Evolutionary conservation across 2,888 invertebrate genomes (phyloP).

Genomic region (Drosophila silvestris): DNA sequence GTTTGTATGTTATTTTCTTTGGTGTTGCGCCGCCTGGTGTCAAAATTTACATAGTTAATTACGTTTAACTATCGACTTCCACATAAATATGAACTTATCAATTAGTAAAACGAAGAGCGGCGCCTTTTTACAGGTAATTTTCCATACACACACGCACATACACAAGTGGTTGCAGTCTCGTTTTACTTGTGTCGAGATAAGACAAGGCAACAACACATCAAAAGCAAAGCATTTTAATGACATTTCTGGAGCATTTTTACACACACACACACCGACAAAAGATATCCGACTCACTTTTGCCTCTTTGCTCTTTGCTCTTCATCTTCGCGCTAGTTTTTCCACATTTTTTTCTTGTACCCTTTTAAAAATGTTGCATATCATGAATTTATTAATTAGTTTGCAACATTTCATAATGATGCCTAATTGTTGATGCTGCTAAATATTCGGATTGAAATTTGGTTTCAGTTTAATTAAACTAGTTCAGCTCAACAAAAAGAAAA

Average conservation of each 20-base stretch:
- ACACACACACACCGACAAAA: constrained; percentile 17
- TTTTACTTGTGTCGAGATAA: constrained; percentile 66
- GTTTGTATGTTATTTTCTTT: constrained; percentile 21
- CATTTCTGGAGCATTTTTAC: constrained; percentile 69
- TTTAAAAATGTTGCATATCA: constrained; percentile 12
- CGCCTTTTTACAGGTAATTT: constrained; percentile 72
- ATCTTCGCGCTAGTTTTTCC: constrained; percentile 63
- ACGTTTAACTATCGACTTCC: constrained; percentile 31
- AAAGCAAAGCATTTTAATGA: constrained; percentile 69
- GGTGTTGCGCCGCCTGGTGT: constrained; percentile 42
- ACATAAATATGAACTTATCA: constrained; percentile 60
- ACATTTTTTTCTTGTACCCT: constrained; percentile 58
- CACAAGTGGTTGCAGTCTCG: constrained; percentile 53
- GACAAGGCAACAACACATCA: constrained; percentile 42
- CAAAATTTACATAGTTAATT: constrained; percentile 72
- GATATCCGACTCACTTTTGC: constrained; percentile 23
- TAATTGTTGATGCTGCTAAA: background rate
- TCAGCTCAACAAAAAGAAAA: background rate
- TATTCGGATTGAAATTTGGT: background rate
- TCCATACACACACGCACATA: constrained; percentile 26
- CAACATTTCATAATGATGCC: constrained; percentile 7
- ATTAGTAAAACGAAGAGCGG: constrained; percentile 59
- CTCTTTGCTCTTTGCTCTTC: constrained; percentile 6
- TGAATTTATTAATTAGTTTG: constrained; percentile 24
- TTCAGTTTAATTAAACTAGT: background rate